These are phyloP conservation scores for Troides aeacus DNA, from an alignment of 2,888 invertebrate genomes.

Conservation along the genomic window DNA sequence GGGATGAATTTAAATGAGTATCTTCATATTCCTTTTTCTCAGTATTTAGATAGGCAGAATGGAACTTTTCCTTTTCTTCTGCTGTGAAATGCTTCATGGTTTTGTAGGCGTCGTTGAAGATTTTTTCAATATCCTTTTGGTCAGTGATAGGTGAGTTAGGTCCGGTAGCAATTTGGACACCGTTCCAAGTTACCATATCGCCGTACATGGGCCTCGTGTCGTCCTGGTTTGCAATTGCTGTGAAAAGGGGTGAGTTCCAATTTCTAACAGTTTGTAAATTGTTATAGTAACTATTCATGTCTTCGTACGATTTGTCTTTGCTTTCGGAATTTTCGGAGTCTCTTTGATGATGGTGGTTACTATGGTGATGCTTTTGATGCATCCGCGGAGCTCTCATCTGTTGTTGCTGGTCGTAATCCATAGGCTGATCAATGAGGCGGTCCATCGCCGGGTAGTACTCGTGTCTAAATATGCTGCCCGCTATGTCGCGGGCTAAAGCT, in stretches of 20 bases:
- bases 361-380: slow-evolving; percentile 36
- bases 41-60: slow-evolving; percentile 45
- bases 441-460: slow-evolving; percentile 42
- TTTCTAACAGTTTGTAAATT: slow-evolving; percentile 35
- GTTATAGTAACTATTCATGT: slow-evolving; percentile 34
- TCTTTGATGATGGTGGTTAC: slow-evolving; percentile 28
- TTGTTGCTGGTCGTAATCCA: slow-evolving; percentile 44
- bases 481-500: slow-evolving; percentile 53
- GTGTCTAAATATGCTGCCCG: slow-evolving; percentile 60
- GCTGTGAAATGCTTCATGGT: slow-evolving; percentile 54
- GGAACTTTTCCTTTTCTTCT: slow-evolving; percentile 54
- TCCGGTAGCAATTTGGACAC: slow-evolving; percentile 46
- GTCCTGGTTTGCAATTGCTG: slow-evolving; percentile 38
- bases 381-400: slow-evolving; percentile 17
- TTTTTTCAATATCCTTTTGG: slow-evolving; percentile 52
- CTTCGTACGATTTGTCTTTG: slow-evolving; percentile 35
- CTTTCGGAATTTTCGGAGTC: slow-evolving; percentile 38
- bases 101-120: slow-evolving; percentile 58
- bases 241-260: slow-evolving; percentile 42
- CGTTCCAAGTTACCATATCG: slow-evolving; percentile 50
- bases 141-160: slow-evolving; percentile 41
- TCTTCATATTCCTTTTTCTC: slow-evolving; percentile 45
- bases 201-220: slow-evolving; percentile 40
- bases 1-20: slow-evolving; percentile 50
- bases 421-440: slow-evolving; percentile 44